Base-by-base conservation (phyloP, 2,888 invertebrate genomes). In the Leptinotarsa juncta region DNA sequence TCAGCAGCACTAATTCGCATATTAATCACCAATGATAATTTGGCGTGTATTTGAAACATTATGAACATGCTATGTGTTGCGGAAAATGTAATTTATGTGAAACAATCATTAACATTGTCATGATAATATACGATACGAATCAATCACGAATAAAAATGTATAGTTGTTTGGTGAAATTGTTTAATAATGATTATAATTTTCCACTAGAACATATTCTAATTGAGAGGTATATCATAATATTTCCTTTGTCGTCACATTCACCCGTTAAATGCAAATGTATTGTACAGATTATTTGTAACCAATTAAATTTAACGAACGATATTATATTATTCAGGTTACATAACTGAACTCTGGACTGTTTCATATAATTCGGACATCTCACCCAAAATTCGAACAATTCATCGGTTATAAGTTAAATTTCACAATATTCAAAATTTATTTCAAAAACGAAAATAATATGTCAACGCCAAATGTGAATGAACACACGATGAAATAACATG, bases 41-140 rank as follows among this genome's bases (percentile, higher is more conserved):
- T 26, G 14, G 23, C 14, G 57, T 23, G 57, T 57, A 57, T 57
- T 57, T 57, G 20, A 57, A 18, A 57, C 57, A 57, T 57, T 23
- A 57, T 23, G 20, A 23, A 57, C 57, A 23, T 57, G 57, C 23
- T 57, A 23, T 57, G 57, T 57, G 57, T 57, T 23, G 57, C 57
- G 23, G 57, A 57, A 57, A 57, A 57, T 26, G 18, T 3, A 57
- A 57, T 57, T 57, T 57, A 57, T 57, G 57, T 20, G 23, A 23
- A 23, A 57, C 57, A 57, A 57, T 57, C 57, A 57, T 57, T 57
- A 57, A 57, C 57, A 15, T 26, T 57, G 57, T 57, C 57, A 57
- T 57, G 57, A 57, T 57, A 23, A 57, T 57, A 57, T 3, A 12
- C 23, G 57, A 57, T 57, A 57, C 23, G 23, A 23, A 57, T 57